Evolutionary conservation across 2,113 vertebrate genomes (phyloP), one percentile per base, ranked within the genome.

Genomic region (Myocastor coypus): DNA sequence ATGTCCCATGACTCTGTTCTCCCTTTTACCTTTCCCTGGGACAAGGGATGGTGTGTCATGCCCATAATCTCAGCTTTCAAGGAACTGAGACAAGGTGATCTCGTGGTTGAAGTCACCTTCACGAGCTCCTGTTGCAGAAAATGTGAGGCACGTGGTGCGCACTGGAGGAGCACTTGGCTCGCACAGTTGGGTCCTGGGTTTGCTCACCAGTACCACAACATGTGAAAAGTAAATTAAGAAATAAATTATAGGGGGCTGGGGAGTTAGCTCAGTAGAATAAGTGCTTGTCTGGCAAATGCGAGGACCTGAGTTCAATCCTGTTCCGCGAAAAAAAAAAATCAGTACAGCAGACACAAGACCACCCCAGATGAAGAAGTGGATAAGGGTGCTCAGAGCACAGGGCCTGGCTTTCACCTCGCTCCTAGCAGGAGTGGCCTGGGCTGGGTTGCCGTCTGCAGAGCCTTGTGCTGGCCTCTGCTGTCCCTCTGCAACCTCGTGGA

Each of bases 341-440:
- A 42, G 37, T 24, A 24, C 84, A 55, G 30, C 37, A 37, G 24
- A 32, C 69, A 3, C 37, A 52, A 5, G 75, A 11, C 57, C 82
- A 19, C 78, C 59, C 83, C 24, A 68, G 40, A 11, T 34, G 26
- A 57, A 73, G 87, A 32, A 71, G 11, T 9, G 52, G 34, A 40
- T 7, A 22, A 22, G 59, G 7, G 46, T 8, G 46, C 8, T 4
- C 46, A 80, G 11, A 12, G 52, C 28, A 40, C 22, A 22, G 59
- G 59, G 7, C 34, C 59, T n/a, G 9, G 69, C 16, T 40, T 90
- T 61, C 26, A 40, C 34, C 28, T 22, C 7, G 4, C 26, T 37
- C 28, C 30, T 5, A 2, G 6, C 5, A 75, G 6, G 4, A 75
- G 32, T 0, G 1, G 12, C 16, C 40, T 12, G 0, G 42, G 30